These are phyloP conservation scores for Euspilapteryx auroguttella DNA, from an alignment of 2,888 invertebrate genomes.

Conservation along the genomic window DNA sequence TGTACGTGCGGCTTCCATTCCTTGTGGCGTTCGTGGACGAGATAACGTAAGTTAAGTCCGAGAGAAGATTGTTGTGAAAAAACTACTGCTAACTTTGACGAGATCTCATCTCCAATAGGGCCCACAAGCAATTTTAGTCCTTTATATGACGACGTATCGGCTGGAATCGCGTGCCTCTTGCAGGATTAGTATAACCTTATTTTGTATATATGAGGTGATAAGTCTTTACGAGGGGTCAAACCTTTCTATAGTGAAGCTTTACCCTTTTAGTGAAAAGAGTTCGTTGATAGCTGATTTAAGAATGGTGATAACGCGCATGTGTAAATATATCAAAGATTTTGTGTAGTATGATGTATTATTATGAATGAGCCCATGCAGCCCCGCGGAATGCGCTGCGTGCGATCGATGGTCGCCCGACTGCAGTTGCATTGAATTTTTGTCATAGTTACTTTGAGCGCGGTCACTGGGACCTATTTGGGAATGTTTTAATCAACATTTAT, in stretches of 20 bases:
- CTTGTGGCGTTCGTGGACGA: conserved; percentile 51
- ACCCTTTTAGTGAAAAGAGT: conserved; percentile 63
- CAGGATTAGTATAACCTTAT: conserved; percentile 55
- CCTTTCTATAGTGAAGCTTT: conserved; percentile 56
- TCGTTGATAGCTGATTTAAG: conserved; percentile 61
- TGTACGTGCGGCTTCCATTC: conserved; percentile 60
- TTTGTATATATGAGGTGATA: conserved; percentile 63
- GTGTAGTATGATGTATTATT: conserved; percentile 48
- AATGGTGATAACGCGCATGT: conserved; percentile 56
- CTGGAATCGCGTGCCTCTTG: too few species aligned
- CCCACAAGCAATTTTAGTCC: conserved; percentile 28
- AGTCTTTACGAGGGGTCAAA: conserved; percentile 62
- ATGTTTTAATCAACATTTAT: conserved; percentile 35
- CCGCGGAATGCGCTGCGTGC: conserved; percentile 11
- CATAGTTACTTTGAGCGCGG: conserved; percentile 31
- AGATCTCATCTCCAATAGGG: conserved; percentile 33
- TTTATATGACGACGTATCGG: too few species aligned
- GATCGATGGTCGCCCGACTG: conserved; percentile 14
- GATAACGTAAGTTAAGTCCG: conserved; percentile 62
- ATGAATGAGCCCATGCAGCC: conserved; percentile 16
- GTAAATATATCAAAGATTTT: conserved; percentile 60
- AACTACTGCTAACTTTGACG: conserved; percentile 54
- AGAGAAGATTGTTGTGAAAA: conserved; percentile 60
- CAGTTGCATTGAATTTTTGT: conserved; percentile 28
- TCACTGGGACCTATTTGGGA: conserved; percentile 21